Conservation (phyloP, 1,140 invertebrate genomes). For the Monomorium pharaonis region DNA sequence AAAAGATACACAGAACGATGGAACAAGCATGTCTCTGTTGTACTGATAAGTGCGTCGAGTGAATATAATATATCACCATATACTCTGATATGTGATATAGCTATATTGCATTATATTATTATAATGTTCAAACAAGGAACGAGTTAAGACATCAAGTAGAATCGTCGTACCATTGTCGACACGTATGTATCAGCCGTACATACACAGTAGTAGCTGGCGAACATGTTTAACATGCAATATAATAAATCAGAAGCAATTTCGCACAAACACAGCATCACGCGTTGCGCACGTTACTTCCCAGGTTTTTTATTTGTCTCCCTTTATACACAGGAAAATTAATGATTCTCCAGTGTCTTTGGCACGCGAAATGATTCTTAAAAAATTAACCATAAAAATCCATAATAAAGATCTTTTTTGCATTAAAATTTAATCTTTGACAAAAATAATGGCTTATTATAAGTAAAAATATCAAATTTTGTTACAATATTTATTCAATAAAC, state of each 20-base stretch:
- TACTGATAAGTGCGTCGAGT: slow-evolving; percentile 47
- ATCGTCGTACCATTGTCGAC: slow-evolving; percentile 45
- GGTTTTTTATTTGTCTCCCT: slow-evolving; percentile 67
- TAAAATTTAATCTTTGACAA: slow-evolving; percentile 16
- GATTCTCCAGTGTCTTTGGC: slow-evolving; percentile 38
- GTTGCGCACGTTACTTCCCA: slow-evolving; percentile 84
- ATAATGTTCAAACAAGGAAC: slow-evolving; percentile 54
- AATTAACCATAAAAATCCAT: not conserved
- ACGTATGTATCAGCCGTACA: slow-evolving; percentile 46
- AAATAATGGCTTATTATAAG: slow-evolving; percentile 5
- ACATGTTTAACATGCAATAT: slow-evolving; percentile 58
- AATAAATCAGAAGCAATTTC: slow-evolving; percentile 48
- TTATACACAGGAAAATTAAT: slow-evolving; percentile 63
- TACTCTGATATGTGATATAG: slow-evolving; percentile 47
- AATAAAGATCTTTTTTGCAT: slow-evolving; percentile 7
- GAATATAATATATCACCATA: slow-evolving; percentile 38
- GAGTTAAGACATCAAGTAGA: slow-evolving; percentile 46
- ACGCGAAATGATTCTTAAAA: slow-evolving; percentile 23
- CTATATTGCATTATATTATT: not conserved
- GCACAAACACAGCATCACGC: slow-evolving; percentile 50
- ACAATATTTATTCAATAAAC: not conserved
- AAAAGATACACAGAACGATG: not conserved
- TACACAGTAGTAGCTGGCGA: slow-evolving; percentile 48
- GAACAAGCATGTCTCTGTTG: slow-evolving; percentile 5
- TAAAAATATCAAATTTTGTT: slow-evolving; percentile 12